Percentiles rank a stretch among this genome's conserved stretches.
Conservation (phyloP, 2,113 vertebrate genomes). For the Rhabdomys dilectus region DNA sequence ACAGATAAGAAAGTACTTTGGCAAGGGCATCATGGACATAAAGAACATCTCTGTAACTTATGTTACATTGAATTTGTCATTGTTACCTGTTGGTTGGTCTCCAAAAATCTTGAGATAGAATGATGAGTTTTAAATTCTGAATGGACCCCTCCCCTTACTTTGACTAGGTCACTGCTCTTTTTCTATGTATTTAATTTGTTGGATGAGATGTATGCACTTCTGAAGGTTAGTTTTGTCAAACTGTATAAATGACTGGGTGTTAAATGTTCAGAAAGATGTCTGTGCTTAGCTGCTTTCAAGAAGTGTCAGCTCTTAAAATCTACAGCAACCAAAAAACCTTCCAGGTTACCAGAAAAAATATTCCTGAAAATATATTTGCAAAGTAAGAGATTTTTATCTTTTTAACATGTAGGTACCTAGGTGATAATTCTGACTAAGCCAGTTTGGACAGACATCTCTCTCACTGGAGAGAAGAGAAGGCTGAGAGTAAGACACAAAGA, state of each 20-base stretch:
- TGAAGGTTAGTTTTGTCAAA: neutral
- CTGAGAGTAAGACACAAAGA: neutral
- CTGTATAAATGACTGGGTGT: neutral
- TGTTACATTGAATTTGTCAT: neutral
- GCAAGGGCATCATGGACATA: neutral
- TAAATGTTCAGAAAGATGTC: neutral
- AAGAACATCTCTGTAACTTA: neutral
- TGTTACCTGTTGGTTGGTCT: neutral
- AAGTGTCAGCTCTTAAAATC: slow-evolving; percentile 3
- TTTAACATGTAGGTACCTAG: neutral
- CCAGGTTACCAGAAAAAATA: neutral
- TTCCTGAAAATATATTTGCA: neutral
- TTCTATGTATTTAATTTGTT: neutral
- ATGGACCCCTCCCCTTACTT: neutral
- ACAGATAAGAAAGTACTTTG: neutral
- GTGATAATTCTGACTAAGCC: neutral
- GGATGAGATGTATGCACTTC: neutral
- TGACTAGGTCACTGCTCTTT: neutral
- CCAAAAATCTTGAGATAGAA: neutral
- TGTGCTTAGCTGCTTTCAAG: neutral
- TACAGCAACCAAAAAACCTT: neutral
- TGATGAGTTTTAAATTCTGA: neutral
- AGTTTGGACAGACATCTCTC: neutral
- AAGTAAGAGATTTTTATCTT: neutral
- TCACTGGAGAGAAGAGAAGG: neutral